Conservation (phyloP, 2,888 invertebrate genomes). For the Lampropteryx suffumata region DNA sequence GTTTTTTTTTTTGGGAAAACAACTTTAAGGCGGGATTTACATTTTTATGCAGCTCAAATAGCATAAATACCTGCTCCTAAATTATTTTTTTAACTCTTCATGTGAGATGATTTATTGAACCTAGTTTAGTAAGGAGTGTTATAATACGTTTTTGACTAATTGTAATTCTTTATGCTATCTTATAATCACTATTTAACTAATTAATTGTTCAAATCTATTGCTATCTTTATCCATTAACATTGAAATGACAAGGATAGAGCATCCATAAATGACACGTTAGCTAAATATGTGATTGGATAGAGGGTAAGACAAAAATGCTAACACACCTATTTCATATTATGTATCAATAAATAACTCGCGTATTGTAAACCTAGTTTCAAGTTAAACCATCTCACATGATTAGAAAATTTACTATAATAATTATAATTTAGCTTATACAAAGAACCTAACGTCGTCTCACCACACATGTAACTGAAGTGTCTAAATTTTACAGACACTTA, state of each 20-base stretch:
- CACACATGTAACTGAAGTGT: conserved; percentile 79
- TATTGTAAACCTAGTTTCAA: too few species aligned
- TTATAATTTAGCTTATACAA: conserved; percentile 23
- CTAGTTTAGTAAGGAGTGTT: not conserved
- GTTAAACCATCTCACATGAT: not conserved
- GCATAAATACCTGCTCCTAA: conserved; percentile 7
- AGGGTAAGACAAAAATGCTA: too few species aligned
- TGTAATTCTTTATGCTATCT: too few species aligned
- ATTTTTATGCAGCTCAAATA: conserved; percentile 8
- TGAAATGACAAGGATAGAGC: too few species aligned
- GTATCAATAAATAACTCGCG: too few species aligned
- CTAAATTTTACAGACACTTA: conserved; percentile 47
- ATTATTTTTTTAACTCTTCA: not conserved
- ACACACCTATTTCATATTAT: too few species aligned
- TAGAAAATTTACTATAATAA: not conserved
- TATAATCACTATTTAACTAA: not conserved
- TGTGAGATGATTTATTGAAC: conserved; percentile 2
- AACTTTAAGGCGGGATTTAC: conserved; percentile 20
- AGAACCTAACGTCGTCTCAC: conserved; percentile 80
- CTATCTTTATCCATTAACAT: too few species aligned
- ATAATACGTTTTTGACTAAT: too few species aligned
- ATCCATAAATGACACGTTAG: too few species aligned
- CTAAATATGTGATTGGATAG: too few species aligned
- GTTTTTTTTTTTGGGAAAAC: conserved; percentile 14
- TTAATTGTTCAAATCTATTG: too few species aligned